phyloP scores from a whole-genome alignment of 1,140 invertebrate genomes.

The Heliconius hewitsoni region DNA sequence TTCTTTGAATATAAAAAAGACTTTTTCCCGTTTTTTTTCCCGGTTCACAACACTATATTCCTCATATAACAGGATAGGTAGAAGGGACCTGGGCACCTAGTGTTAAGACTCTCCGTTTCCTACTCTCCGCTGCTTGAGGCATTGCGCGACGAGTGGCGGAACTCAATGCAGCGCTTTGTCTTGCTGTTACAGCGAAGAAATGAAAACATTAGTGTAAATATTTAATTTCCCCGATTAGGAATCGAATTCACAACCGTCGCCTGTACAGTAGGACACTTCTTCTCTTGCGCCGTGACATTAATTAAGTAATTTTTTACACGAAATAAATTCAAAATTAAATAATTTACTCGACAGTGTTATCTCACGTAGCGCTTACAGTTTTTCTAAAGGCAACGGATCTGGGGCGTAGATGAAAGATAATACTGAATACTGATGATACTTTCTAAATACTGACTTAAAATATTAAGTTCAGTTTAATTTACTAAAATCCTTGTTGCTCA shows the following conservation, averaged over 20 bases:
- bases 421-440: not conserved
- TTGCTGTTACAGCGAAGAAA: not conserved
- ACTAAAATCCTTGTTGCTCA: too few species aligned
- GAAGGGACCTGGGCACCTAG: too few species aligned
- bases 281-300: too few species aligned
- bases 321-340: conserved; percentile 3
- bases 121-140: too few species aligned
- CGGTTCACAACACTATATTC: too few species aligned
- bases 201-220: too few species aligned
- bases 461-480: not conserved
- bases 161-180: not conserved
- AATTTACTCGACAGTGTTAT: conserved; percentile 6
- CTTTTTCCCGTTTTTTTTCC: too few species aligned
- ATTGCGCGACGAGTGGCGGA: not conserved
- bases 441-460: not conserved
- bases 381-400: not conserved
- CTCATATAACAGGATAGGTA: too few species aligned
- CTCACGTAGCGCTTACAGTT: conserved; percentile 9
- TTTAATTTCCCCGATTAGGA: too few species aligned
- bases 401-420: conserved; percentile 3
- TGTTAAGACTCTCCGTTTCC: too few species aligned
- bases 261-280: too few species aligned
- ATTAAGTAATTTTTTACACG: conserved; percentile 1
- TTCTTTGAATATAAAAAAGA: not conserved
- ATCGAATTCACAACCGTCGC: too few species aligned